Conservation (phyloP, 2,113 vertebrate genomes). For the Saiga tatarica region DNA sequence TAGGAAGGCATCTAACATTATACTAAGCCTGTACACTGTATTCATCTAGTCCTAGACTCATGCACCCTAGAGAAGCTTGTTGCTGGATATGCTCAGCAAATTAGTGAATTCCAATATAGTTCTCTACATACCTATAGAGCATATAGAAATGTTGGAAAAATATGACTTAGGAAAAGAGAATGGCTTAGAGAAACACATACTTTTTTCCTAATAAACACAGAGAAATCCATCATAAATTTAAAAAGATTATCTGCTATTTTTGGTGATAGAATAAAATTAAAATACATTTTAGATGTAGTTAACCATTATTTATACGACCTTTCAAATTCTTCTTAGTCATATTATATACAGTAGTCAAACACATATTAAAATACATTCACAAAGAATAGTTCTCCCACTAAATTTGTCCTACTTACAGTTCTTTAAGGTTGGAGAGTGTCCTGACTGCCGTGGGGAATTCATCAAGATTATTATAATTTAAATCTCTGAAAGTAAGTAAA, state of each 20-base stretch:
- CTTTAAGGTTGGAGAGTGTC: constrained; percentile 91
- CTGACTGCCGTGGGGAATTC: constrained; percentile 89
- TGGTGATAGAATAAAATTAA: constrained; percentile 13
- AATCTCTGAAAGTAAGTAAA: constrained; percentile 83
- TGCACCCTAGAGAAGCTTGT: background rate
- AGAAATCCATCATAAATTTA: background rate
- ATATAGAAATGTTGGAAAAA: background rate
- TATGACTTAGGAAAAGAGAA: constrained; percentile 27
- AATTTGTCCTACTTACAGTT: constrained; percentile 88
- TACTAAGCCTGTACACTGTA: background rate
- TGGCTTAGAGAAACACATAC: background rate
- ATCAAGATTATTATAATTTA: constrained; percentile 91
- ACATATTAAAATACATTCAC: constrained; percentile 47
- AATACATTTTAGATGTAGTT: background rate
- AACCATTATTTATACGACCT: background rate
- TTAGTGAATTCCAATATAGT: background rate
- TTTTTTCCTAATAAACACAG: background rate
- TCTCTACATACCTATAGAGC: background rate
- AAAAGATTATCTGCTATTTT: background rate
- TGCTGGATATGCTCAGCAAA: constrained; percentile 14
- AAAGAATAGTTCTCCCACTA: constrained; percentile 55
- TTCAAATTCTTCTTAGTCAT: constrained; percentile 44
- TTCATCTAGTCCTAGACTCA: background rate
- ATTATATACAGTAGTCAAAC: constrained; percentile 55
- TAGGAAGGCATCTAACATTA: background rate